Percentiles rank a stretch among this genome's conserved stretches.
Evolutionary conservation across 2,888 invertebrate genomes (phyloP).

Genomic region (Apocheima hispidaria): DNA sequence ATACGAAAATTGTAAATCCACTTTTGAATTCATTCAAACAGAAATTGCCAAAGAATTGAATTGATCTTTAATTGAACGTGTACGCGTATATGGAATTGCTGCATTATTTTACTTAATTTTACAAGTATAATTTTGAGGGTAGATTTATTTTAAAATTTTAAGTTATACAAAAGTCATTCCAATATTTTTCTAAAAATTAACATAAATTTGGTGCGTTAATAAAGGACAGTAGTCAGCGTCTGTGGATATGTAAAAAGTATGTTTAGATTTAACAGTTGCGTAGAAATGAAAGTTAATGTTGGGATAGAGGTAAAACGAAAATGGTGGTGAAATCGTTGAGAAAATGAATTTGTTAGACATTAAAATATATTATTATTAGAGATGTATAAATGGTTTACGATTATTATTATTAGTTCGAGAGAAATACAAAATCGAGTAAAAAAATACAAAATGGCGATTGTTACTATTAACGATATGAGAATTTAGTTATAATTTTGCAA

Average conservation of each 20-base stretch:
- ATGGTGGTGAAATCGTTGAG: constrained; percentile 78
- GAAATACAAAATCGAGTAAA: constrained; percentile 70
- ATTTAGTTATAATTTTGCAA: constrained; percentile 86
- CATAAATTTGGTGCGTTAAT: constrained; percentile 73
- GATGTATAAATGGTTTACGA: constrained; percentile 85
- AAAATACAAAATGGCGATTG: constrained; percentile 82
- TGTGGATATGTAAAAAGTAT: constrained; percentile 82
- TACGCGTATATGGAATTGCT: constrained; percentile 69
- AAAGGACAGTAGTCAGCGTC: constrained; percentile 71
- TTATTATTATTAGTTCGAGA: constrained; percentile 83
- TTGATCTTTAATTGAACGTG: constrained; percentile 68
- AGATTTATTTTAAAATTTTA: constrained; percentile 56
- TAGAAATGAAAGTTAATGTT: constrained; percentile 81
- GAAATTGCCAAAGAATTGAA: constrained; percentile 84
- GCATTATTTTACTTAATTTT: constrained; percentile 57
- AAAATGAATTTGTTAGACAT: constrained; percentile 85
- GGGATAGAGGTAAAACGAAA: constrained; percentile 73
- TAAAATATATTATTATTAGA: constrained; percentile 85
- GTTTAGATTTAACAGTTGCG: constrained; percentile 81
- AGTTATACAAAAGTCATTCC: constrained; percentile 73
- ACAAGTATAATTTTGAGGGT: constrained; percentile 53
- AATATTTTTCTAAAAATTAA: constrained; percentile 78
- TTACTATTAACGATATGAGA: constrained; percentile 86
- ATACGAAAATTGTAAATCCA: constrained; percentile 79
- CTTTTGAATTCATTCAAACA: constrained; percentile 74